These are phyloP conservation scores for Bovichtus diacanthus DNA, from an alignment of 2,797 vertebrate species.

Conservation along the genomic window DNA sequence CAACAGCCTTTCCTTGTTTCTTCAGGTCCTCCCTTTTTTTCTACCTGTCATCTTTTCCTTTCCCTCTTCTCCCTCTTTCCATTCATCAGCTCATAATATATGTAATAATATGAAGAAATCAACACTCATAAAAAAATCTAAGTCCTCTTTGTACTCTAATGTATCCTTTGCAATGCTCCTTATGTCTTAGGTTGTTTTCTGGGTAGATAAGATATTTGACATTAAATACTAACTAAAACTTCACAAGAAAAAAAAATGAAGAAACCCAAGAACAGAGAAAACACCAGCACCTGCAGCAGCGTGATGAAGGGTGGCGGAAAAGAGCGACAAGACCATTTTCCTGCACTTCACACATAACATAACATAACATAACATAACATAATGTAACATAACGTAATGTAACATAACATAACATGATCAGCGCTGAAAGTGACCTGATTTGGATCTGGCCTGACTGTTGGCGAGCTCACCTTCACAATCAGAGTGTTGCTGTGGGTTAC, in stretches of 20 bases:
- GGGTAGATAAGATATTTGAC: neutral
- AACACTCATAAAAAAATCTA: neutral
- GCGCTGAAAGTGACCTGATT: too few relatives aligned
- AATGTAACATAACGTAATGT: too few relatives aligned
- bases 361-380: too few relatives aligned
- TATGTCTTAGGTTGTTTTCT: neutral
- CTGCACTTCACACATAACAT: too few relatives aligned
- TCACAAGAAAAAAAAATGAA: neutral
- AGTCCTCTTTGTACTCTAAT: neutral
- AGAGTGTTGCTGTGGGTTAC: neutral
- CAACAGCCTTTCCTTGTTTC: too few relatives aligned
- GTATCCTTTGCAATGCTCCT: neutral
- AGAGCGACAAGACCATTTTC: neutral
- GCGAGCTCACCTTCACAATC: too few relatives aligned
- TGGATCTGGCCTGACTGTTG: neutral
- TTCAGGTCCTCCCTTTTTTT: neutral
- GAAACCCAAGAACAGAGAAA: neutral
- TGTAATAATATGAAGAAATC: neutral
- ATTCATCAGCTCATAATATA: neutral
- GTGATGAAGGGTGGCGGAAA: neutral
- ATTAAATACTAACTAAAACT: neutral
- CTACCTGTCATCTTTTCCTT: neutral
- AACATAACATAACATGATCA: too few relatives aligned
- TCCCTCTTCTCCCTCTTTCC: neutral
- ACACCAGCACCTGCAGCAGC: neutral